phyloP scores from a whole-genome alignment of 2,888 invertebrate species.

The Ornithoptera alexandrae region DNA sequence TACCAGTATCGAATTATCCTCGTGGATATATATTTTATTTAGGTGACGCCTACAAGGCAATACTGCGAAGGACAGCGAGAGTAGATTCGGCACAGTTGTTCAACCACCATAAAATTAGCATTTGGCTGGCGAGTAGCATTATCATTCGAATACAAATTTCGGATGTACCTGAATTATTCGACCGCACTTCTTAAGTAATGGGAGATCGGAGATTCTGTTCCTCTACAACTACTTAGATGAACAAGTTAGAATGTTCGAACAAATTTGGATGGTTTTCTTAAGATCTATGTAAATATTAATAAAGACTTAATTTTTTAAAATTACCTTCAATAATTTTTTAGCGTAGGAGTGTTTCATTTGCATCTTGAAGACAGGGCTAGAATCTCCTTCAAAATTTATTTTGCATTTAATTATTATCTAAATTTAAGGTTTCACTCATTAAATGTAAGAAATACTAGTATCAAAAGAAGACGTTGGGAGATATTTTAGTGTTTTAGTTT shows the following conservation, averaged over 20 bases:
- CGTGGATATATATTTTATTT: constrained; percentile 57
- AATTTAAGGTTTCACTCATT: too few relatives aligned
- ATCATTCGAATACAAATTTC: constrained; percentile 68
- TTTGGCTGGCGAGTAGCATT: constrained; percentile 75
- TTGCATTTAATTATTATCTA: not conserved
- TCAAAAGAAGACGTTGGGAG: too few relatives aligned
- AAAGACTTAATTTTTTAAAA: too few relatives aligned
- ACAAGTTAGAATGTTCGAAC: constrained; percentile 12
- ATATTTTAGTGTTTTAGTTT: too few relatives aligned
- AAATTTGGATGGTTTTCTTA: constrained; percentile 30
- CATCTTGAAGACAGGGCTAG: too few relatives aligned
- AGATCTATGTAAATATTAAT: constrained; percentile 20
- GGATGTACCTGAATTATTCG: constrained; percentile 72
- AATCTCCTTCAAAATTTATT: not conserved
- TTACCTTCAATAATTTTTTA: too few relatives aligned
- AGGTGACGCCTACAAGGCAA: constrained; percentile 72
- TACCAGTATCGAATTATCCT: constrained; percentile 24
- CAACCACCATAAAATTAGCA: constrained; percentile 81
- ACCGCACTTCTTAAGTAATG: constrained; percentile 62
- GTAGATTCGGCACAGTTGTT: constrained; percentile 75
- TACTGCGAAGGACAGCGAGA: constrained; percentile 70
- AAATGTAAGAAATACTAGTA: too few relatives aligned
- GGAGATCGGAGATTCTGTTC: constrained; percentile 48
- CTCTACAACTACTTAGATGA: constrained; percentile 35
- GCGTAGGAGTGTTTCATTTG: too few relatives aligned